These are phyloP conservation scores for Poecilus cupreus DNA, from an alignment of 2,888 invertebrate species.

Conservation along the genomic window DNA sequence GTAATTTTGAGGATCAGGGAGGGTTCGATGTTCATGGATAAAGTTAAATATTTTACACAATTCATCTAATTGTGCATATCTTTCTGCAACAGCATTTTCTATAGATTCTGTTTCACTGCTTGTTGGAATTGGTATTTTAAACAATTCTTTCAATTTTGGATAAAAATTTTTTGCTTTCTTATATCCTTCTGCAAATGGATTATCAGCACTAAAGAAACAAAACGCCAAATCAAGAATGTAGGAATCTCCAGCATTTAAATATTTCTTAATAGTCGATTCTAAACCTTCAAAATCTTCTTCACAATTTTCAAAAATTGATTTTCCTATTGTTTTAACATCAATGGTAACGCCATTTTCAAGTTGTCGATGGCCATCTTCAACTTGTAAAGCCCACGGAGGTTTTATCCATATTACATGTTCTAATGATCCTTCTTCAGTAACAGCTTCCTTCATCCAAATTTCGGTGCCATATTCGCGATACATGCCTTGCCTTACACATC, in stretches of 20 bases:
- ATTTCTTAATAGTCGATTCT: slow-evolving; percentile 60
- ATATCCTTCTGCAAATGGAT: slow-evolving; percentile 85
- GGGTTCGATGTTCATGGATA: slow-evolving; percentile 77
- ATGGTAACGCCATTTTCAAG: slow-evolving; percentile 85
- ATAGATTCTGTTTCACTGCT: slow-evolving; percentile 70
- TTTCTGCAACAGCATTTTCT: slow-evolving; percentile 73
- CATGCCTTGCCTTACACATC: background rate
- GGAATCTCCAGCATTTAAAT: slow-evolving; percentile 65
- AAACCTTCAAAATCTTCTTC: slow-evolving; percentile 66
- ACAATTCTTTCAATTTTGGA: slow-evolving; percentile 80
- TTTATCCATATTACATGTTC: slow-evolving; percentile 88
- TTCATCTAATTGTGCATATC: slow-evolving; percentile 80
- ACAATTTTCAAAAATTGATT: slow-evolving; percentile 66
- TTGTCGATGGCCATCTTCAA: slow-evolving; percentile 79
- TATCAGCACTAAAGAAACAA: slow-evolving; percentile 91
- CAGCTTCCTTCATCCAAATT: slow-evolving; percentile 94
- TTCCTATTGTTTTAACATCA: slow-evolving; percentile 78
- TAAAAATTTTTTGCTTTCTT: slow-evolving; percentile 78
- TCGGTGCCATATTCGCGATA: slow-evolving; percentile 83
- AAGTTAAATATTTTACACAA: slow-evolving; percentile 81
- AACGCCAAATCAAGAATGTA: slow-evolving; percentile 89
- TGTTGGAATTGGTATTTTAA: slow-evolving; percentile 73
- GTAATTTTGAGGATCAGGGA: slow-evolving; percentile 72
- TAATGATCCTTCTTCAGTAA: slow-evolving; percentile 87
- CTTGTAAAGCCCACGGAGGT: slow-evolving; percentile 92